Conservation (phyloP, 2,797 vertebrate genomes). For the Sebastes baramenuke region DNA sequence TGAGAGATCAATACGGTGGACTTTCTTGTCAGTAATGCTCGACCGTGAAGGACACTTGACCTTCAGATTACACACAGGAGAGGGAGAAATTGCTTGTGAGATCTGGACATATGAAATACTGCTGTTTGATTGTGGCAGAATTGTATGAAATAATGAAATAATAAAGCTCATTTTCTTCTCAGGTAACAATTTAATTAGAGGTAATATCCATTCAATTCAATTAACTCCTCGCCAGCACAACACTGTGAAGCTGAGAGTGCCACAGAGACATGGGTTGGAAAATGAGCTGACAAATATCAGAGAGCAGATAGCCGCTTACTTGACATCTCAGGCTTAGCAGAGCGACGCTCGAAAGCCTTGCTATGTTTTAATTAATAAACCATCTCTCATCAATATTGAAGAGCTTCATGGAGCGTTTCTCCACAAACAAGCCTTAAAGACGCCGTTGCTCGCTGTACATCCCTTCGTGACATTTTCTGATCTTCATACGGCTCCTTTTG, state of each 20-base stretch:
- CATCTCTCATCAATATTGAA: constrained; percentile 51
- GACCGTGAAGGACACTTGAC: constrained; percentile 31
- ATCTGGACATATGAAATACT: not conserved
- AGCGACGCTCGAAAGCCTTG: not conserved
- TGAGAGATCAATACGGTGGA: constrained; percentile 28
- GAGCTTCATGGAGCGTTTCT: constrained; percentile 3
- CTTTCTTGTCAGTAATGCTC: not conserved
- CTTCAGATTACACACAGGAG: constrained; percentile 10
- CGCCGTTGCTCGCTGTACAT: not conserved
- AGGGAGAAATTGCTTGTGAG: not conserved
- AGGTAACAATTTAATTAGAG: constrained; percentile 7
- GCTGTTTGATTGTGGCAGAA: not conserved
- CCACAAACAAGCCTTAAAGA: constrained; percentile 31
- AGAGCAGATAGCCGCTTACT: constrained; percentile 9
- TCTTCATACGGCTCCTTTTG: not conserved
- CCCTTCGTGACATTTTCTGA: constrained; percentile 5
- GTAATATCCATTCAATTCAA: constrained; percentile 4
- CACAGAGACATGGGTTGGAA: not conserved
- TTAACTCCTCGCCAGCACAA: not conserved
- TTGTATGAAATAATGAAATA: not conserved
- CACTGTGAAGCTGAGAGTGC: not conserved
- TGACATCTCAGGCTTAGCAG: constrained; percentile 6
- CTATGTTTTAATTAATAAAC: constrained; percentile 56
- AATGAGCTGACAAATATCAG: constrained; percentile 10
- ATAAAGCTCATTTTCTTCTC: not conserved